Conservation (phyloP, 2,113 vertebrate species). For the Australoheros scitulus region DNA sequence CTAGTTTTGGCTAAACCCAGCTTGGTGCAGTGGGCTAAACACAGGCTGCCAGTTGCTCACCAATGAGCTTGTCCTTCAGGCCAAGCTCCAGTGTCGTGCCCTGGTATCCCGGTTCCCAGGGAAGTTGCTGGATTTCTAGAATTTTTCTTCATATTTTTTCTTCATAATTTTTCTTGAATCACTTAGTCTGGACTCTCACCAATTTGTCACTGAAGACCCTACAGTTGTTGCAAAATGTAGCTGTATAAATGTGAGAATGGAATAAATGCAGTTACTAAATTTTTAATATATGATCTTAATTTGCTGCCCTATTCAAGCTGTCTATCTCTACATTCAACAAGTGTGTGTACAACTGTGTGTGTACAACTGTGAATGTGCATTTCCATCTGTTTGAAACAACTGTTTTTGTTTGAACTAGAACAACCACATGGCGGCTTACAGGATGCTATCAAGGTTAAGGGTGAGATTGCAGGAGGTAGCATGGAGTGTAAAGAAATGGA, state of each 20-base stretch:
- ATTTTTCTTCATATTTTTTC: not conserved
- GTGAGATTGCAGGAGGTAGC: constrained; percentile 12
- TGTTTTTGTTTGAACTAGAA: constrained; percentile 40
- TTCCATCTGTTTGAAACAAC: constrained; percentile 43
- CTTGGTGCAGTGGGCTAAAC: not conserved
- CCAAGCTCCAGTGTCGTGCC: not conserved
- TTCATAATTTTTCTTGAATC: not conserved
- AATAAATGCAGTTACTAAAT: not conserved
- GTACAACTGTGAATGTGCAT: not conserved
- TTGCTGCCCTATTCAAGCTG: not conserved
- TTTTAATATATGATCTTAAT: not conserved
- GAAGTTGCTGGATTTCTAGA: not conserved
- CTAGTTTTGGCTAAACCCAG: not conserved
- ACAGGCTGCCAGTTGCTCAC: not conserved
- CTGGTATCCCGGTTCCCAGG: not conserved
- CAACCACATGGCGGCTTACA: constrained; percentile 42
- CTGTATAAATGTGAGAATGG: not conserved
- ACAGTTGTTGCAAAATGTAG: no score
- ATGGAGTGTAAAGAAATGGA: constrained; percentile 38
- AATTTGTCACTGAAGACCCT: no score
- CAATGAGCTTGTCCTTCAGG: not conserved
- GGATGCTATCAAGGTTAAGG: constrained; percentile 20
- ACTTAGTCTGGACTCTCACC: no score
- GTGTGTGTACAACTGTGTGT: not conserved
- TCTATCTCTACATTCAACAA: not conserved